These are phyloP conservation scores for Cyprinus carpio DNA, from an alignment of 2,113 vertebrate genomes.

Conservation along the genomic window DNA sequence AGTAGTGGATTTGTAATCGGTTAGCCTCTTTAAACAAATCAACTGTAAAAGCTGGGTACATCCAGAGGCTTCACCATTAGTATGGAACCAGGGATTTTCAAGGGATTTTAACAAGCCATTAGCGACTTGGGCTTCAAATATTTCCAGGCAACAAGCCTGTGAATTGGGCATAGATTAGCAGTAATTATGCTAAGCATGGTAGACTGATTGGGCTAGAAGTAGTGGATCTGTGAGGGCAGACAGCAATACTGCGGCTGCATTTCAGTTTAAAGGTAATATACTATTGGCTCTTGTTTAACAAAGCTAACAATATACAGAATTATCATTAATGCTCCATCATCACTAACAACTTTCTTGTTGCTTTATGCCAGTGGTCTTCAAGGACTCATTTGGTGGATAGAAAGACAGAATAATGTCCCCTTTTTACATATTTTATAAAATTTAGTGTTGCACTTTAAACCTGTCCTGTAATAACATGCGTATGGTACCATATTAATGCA, in stretches of 20 bases:
- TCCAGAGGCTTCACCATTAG: conserved; percentile 41
- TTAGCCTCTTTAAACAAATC: conserved; percentile 54
- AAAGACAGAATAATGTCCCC: background rate
- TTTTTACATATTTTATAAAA: background rate
- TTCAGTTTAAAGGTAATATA: conserved; percentile 25
- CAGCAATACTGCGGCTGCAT: background rate
- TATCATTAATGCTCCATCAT: background rate
- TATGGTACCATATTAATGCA: background rate
- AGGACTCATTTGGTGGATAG: background rate
- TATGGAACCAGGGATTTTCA: conserved; percentile 46
- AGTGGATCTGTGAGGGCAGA: conserved; percentile 12
- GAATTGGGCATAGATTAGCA: conserved; percentile 42
- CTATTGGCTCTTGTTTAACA: background rate
- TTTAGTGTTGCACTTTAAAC: background rate
- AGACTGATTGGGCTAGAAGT: conserved; percentile 27
- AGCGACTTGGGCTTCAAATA: conserved; percentile 40
- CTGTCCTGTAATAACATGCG: background rate
- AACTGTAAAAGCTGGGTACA: conserved; percentile 51
- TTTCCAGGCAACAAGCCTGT: conserved; percentile 34
- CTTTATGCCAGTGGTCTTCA: background rate
- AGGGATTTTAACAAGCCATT: conserved; percentile 52
- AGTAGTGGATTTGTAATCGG: conserved; percentile 53
- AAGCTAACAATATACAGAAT: background rate
- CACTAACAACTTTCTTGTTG: background rate
- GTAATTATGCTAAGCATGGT: conserved; percentile 43